Evolutionary conservation across 1,140 invertebrate species (phyloP), one percentile per base, ranked within the genome.

Genomic region (Gerris buenoi): DNA sequence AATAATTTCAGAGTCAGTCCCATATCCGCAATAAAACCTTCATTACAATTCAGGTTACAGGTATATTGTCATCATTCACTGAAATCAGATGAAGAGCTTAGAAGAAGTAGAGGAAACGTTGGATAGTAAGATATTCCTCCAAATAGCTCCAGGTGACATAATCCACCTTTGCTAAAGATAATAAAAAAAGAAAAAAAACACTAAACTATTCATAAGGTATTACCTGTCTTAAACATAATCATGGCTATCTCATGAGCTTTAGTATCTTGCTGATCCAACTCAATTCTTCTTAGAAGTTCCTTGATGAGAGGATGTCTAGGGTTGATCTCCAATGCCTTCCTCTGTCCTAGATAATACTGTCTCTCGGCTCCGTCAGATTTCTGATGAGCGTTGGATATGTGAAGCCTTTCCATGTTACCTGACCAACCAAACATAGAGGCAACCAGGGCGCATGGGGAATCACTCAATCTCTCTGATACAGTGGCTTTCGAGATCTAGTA

Each of bases 371-470:
- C 96, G 74, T 97, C 88, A 1, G 90, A 79, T 79, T 98, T 98
- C 74, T 96, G 93, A 79, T 98, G 97, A 23, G 97, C 95, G 78
- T 99, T 97, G 14, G 93, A 94, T 70, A 93, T 82, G 65, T 95
- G 95, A 63, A 99, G 83, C 65, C 96, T 84, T 79, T 99, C 97
- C 97, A 99, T 99, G 76, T 99, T 99, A 67, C 95, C 97, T 72
- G 95, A 97, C 95, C 94, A 96, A 65, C 95, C 95, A 77, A 95
- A 98, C 80, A 93, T 89, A 68, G 89, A 90, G 59, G 96, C 95
- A n/a, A 98, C 93, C 28, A 99, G 80, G 27, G 95, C 97, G 79
- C 93, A 97, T 0, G 97, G 95, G 1, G 97, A 98, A 68, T 87
- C 87, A 58, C 89, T 87, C 23, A 99, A 79, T 70, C 97, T 84